These are phyloP conservation scores for Ligdia adustata DNA, from an alignment of 2,888 invertebrate species.

Conservation along the genomic window DNA sequence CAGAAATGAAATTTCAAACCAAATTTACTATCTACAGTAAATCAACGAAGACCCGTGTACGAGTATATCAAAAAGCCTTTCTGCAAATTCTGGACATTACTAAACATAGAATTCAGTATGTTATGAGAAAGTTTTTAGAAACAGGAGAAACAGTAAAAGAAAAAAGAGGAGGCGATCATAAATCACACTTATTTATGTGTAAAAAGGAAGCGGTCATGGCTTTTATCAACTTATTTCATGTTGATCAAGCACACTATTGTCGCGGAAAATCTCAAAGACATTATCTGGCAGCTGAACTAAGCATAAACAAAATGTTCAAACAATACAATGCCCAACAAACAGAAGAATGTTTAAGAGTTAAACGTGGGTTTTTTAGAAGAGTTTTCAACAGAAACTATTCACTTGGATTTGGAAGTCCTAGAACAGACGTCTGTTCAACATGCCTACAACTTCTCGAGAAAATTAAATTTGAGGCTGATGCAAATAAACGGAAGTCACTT, in stretches of 20 bases:
- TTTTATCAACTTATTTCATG: slow-evolving; percentile 34
- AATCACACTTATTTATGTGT: slow-evolving; percentile 17
- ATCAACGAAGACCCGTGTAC: background rate
- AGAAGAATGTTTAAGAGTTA: slow-evolving; percentile 25
- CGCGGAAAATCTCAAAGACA: slow-evolving; percentile 26
- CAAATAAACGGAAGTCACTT: too few species aligned
- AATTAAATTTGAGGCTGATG: too few species aligned
- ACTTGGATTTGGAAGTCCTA: too few species aligned
- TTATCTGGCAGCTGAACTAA: slow-evolving; percentile 29
- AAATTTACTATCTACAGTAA: background rate
- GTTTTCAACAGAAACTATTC: slow-evolving; percentile 28
- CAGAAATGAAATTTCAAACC: background rate
- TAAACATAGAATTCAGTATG: background rate
- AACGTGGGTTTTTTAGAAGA: slow-evolving; percentile 24
- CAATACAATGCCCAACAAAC: slow-evolving; percentile 29
- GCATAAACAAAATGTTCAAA: slow-evolving; percentile 31
- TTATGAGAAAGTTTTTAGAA: slow-evolving; percentile 10
- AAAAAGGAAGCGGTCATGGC: slow-evolving; percentile 29
- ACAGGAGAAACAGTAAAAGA: slow-evolving; percentile 21
- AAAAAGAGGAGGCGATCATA: slow-evolving; percentile 30
- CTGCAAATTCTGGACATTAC: background rate
- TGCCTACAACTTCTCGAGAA: too few species aligned
- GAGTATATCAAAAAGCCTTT: background rate
- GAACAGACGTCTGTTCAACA: too few species aligned
- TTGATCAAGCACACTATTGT: slow-evolving; percentile 38